Evolutionary conservation across 1,140 invertebrate species (phyloP), one percentile per base, ranked within the genome.

Genomic region (Cecropterus lyciades): DNA sequence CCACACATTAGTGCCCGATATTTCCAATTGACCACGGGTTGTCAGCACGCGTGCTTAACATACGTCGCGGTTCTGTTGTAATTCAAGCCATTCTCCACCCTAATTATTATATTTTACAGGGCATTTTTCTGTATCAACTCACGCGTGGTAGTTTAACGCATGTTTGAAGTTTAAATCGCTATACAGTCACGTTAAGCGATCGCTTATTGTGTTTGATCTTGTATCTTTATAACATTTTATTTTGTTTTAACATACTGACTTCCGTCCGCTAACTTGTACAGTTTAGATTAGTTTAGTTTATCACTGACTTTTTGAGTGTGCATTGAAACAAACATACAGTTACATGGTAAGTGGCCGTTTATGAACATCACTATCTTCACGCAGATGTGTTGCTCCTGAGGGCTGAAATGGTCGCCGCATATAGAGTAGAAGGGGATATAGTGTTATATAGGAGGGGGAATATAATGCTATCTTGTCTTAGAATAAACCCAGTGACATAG

Each of bases 1-100:
- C 69, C 52, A 66, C 43, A 62, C 40, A 20, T 20, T 56, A 52
- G 27, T 46, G 17, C 55, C 14, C 45, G 57, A 56, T 62, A 59
- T 66, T 52, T 56, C 49, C 53, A 53, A 62, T 64, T 66, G 69
- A 49, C 69, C 69, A 63, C 57, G 64, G 37, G 53, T 52, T 67
- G 67, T 67, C 69, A 66, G 60, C 63, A 60, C 59, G 66, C 67
- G 64, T 72, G 69, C 69, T 60, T 49, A 69, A 64, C 65, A 66
- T 70, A 70, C 51, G 51, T 70, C 59, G 62, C 66, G 62, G 57
- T 62, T 62, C 30, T 11, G 11, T n/a, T 9, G 4, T 33, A 17
- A 17, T 9, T 1, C 15, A 37, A 3, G 14, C 7, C 16, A 55
- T 3, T 15, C 10, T 40, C 15, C 13, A 40, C 52, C 16, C 6